These are phyloP conservation scores for Ivindomyrus marchei DNA, from an alignment of 2,113 vertebrate species.

Conservation along the genomic window DNA sequence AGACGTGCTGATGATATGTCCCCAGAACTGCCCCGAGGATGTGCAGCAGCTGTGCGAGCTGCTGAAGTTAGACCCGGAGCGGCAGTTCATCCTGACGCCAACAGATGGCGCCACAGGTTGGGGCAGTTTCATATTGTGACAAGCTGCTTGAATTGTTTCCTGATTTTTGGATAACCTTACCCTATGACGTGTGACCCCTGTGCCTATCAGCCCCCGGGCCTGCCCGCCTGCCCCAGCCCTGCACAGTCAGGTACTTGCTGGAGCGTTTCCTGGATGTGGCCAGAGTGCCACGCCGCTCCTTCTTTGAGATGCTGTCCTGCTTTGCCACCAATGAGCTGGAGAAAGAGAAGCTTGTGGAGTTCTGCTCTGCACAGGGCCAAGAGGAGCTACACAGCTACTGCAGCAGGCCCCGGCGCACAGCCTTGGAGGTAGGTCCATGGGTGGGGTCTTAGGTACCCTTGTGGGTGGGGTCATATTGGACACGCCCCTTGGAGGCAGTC, in stretches of 20 bases:
- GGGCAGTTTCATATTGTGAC: background rate
- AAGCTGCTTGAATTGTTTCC: background rate
- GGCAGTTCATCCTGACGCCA: slow-evolving; percentile 60
- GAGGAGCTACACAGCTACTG: slow-evolving; percentile 81
- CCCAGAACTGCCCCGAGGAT: slow-evolving; percentile 60
- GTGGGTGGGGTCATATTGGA: background rate
- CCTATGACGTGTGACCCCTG: background rate
- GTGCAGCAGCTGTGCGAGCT: slow-evolving; percentile 72
- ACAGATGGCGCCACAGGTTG: slow-evolving; percentile 54
- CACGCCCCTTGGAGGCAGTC: background rate
- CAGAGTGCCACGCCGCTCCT: slow-evolving; percentile 80
- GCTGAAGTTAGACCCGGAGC: slow-evolving; percentile 66
- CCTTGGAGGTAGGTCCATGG: slow-evolving; percentile 67
- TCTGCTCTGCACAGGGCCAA: slow-evolving; percentile 77
- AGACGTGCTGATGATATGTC: slow-evolving; percentile 77
- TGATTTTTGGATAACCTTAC: background rate
- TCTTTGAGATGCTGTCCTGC: slow-evolving; percentile 75
- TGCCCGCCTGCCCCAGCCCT: slow-evolving; percentile 68
- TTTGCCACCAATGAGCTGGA: slow-evolving; percentile 72
- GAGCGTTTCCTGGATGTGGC: slow-evolving; percentile 76
- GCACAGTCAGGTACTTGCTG: slow-evolving; percentile 65
- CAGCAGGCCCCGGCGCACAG: slow-evolving; percentile 74
- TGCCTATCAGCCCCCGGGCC: slow-evolving; percentile 53
- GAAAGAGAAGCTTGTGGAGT: slow-evolving; percentile 76
- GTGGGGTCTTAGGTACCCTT: background rate